Conservation (phyloP, 1,140 invertebrate species). For the Micrasema longulum region DNA sequence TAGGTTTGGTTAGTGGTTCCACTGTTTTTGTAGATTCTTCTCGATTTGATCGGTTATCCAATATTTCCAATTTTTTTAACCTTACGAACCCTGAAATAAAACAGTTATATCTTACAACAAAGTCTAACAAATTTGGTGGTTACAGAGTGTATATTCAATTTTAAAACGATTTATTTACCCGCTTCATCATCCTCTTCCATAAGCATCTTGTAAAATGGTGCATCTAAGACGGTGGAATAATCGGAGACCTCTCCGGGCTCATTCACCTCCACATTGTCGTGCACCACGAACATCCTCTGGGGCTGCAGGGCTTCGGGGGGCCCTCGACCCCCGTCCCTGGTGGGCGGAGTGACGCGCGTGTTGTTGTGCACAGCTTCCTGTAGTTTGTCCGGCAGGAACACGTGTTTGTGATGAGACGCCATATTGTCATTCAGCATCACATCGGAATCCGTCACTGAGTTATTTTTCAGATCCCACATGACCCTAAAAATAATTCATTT, state of each 20-base stretch:
- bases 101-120: no score
- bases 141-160: neutral
- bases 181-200: constrained; percentile 72
- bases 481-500: constrained; percentile 59
- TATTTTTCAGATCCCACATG: constrained; percentile 62
- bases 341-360: neutral
- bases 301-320: constrained; percentile 70
- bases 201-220: constrained; percentile 73
- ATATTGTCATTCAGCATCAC: constrained; percentile 64
- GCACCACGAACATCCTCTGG: constrained; percentile 75
- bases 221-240: constrained; percentile 73
- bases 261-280: constrained; percentile 82
- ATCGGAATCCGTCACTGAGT: constrained; percentile 62
- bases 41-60: constrained; percentile 58
- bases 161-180: constrained; percentile 60
- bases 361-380: constrained; percentile 71
- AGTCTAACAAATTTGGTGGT: no score
- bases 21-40: constrained; percentile 32
- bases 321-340: constrained; percentile 33
- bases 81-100: constrained; percentile 69
- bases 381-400: constrained; percentile 73
- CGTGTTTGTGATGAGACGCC: constrained; percentile 70
- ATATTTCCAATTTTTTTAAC: constrained; percentile 66
- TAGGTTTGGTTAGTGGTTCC: constrained; percentile 20
- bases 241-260: constrained; percentile 71